Evolutionary conservation across 1,140 invertebrate species (phyloP).

Genomic region (Gyrodactylus salaris): DNA sequence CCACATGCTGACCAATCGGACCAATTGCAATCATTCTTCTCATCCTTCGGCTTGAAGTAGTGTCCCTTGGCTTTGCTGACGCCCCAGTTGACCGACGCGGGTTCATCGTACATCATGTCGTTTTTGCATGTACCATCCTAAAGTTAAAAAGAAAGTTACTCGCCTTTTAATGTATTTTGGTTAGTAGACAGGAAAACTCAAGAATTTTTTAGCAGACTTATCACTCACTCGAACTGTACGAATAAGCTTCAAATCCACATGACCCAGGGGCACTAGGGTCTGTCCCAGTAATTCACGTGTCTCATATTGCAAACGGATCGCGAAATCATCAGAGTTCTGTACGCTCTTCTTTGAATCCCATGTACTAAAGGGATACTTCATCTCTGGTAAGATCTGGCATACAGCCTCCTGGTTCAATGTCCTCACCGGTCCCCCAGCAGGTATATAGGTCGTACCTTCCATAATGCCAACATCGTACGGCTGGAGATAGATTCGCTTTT

Average conservation of each 20-base stretch:
- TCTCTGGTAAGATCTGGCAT: background rate
- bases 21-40: background rate
- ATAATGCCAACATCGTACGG: constrained; percentile 80
- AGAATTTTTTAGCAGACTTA: background rate
- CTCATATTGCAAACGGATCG: background rate
- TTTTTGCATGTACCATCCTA: background rate
- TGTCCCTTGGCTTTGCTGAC: background rate
- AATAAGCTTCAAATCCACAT: background rate
- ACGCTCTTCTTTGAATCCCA: background rate
- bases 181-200: no score
- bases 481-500: constrained; percentile 42
- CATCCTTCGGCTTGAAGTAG: background rate
- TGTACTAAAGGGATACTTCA: background rate
- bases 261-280: background rate
- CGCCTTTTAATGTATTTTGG: no score
- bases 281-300: background rate
- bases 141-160: no score
- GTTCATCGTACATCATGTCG: background rate
- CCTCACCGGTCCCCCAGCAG: background rate
- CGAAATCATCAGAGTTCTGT: background rate
- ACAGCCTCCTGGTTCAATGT: background rate
- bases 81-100: background rate
- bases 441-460: constrained; percentile 51
- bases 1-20: background rate
- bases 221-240: background rate